Conservation (phyloP, 1,140 invertebrate genomes). For the Drosophila ananassae region DNA sequence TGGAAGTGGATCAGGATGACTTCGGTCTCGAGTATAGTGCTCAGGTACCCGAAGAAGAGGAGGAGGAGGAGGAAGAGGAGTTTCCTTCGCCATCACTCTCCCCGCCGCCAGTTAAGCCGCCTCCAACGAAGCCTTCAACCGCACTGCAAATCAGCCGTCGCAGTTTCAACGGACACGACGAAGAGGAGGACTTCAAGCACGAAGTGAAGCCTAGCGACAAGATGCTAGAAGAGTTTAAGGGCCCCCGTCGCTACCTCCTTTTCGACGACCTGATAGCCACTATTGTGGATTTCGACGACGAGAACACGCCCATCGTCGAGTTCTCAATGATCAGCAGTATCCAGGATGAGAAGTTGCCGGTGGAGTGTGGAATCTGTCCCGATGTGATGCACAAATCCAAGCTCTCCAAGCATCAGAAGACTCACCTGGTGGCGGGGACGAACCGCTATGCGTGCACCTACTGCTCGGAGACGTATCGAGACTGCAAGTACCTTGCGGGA, state of each 20-base stretch:
- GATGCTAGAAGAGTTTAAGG: conserved; percentile 65
- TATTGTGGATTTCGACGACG: conserved; percentile 75
- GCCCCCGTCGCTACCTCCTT: conserved; percentile 67
- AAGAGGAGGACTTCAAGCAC: conserved; percentile 27
- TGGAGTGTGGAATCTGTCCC: conserved; percentile 79
- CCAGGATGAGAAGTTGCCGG: conserved; percentile 66
- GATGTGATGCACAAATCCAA: conserved; percentile 74
- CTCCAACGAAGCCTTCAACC: neutral
- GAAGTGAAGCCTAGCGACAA: conserved; percentile 59
- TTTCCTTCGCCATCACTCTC: conserved; percentile 5
- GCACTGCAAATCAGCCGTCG: conserved; percentile 19
- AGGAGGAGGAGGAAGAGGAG: conserved; percentile 2
- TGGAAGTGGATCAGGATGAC: conserved; percentile 35
- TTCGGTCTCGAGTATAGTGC: conserved; percentile 2
- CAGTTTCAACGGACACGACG: neutral
- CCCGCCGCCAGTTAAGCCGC: neutral
- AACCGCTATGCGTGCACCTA: conserved; percentile 79
- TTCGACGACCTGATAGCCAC: conserved; percentile 78
- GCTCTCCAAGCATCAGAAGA: conserved; percentile 69
- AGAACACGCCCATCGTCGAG: conserved; percentile 73
- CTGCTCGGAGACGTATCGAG: conserved; percentile 72
- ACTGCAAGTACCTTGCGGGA: conserved; percentile 77
- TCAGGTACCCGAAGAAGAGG: conserved; percentile 16
- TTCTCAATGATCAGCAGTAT: conserved; percentile 66
- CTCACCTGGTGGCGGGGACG: conserved; percentile 66